Evolutionary conservation across 2,888 invertebrate genomes (phyloP).

Genomic region (Pristionchus exspectatus): DNA sequence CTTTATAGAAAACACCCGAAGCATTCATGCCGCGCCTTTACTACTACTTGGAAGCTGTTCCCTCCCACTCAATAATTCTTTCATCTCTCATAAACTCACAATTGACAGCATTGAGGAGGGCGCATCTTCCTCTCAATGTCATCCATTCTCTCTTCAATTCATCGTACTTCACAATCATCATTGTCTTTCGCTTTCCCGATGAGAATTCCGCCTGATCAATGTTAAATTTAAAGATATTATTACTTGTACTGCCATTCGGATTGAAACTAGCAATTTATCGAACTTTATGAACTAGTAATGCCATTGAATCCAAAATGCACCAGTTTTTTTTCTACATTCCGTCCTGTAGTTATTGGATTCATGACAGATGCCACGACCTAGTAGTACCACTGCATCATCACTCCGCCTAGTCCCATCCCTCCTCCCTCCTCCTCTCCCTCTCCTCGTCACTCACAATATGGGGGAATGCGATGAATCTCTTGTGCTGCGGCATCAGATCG

Average conservation of each 20-base stretch:
- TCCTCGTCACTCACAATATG: background rate
- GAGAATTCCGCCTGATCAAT: slow-evolving; percentile 24
- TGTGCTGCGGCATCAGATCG: slow-evolving; percentile 50
- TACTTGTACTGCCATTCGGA: background rate
- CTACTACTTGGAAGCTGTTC: no score
- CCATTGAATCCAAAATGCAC: background rate
- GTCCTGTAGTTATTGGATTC: background rate
- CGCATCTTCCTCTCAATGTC: slow-evolving; percentile 43
- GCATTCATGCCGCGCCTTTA: no score
- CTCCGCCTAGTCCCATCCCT: background rate
- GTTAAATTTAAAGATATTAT: background rate
- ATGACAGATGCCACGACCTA: background rate
- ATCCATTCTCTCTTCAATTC: slow-evolving; percentile 50
- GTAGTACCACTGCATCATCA: background rate
- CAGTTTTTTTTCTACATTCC: background rate
- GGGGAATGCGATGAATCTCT: slow-evolving; percentile 54
- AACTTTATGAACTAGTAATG: background rate
- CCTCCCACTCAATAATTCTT: no score
- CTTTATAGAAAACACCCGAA: no score
- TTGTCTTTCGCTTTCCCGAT: background rate
- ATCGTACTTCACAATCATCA: slow-evolving; percentile 44
- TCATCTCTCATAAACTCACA: background rate
- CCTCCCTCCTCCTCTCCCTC: background rate
- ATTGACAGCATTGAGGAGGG: slow-evolving; percentile 30
- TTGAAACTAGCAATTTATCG: background rate